Base-by-base conservation (phyloP, 64 coral and sea anemone genomes). In the Orbicella faveolata region DNA sequence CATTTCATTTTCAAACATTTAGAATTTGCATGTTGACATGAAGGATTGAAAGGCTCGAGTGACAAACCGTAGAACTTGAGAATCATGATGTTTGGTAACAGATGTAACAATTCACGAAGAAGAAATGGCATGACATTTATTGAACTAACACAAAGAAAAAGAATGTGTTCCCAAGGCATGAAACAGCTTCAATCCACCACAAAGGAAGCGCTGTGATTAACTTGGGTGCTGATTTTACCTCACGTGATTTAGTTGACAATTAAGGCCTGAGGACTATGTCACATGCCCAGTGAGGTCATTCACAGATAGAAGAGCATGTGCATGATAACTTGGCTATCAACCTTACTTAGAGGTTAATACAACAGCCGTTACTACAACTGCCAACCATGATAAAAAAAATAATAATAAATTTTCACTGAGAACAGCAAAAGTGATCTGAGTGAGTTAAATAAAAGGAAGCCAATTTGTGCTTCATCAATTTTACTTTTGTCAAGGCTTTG, bases 181-280 rank as follows among this genome's bases (percentile, higher is more conserved):
- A 75, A 88, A 76, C 86, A 88, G 74, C 72, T 62, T 75, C 1
- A 88, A 37, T 88, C 72, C 72, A 79, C 41, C 23, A 59, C 20
- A 80, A 64, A 48, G 88, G 75, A 73, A 81, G 20, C 7, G 37
- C 78, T 90, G 88, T 61, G 88, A 90, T 82, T 48, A 90, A 90
- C 88, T 90, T 90, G 88, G 88, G 33, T 81, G 17, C 81, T 70
- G 33, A 61, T 90, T 21, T 90, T 5, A 69, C 88, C 88, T 90
- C 88, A 63, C 62, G 17, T 77, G 61, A 81, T 69, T 68, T 17
- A 81, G 88, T 80, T 68, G 18, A 36, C 65, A 75, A 51, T 88
- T 51, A 90, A 23, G 12, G 78, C 64, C 36, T 16, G 52, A 30
- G 10, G 33, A 21, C 75, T 90, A 82, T 75, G 88, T 6, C 9